Evolutionary conservation across 2,797 vertebrate genomes (phyloP).

Genomic region (Chaetodon trifasciatus): DNA sequence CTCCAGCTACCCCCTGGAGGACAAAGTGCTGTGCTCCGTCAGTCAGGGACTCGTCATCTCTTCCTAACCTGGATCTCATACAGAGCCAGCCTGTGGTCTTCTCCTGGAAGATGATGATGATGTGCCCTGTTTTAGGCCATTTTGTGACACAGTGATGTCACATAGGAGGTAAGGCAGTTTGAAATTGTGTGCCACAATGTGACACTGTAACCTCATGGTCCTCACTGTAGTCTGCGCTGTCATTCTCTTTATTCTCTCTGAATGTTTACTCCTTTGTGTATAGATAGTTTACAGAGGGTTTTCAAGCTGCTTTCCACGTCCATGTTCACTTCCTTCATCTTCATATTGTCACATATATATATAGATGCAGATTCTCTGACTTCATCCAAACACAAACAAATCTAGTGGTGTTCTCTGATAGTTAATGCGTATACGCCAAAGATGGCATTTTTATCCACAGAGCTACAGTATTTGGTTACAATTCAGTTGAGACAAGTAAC

Average conservation of each 20-base stretch:
- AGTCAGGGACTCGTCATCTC: not conserved
- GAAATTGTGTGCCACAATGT: no score
- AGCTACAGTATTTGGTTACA: not conserved
- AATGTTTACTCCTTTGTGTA: no score
- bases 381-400: no score
- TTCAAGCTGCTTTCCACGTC: no score
- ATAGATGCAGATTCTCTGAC: no score
- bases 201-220: not conserved
- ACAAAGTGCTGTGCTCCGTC: conserved; percentile 2
- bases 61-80: not conserved
- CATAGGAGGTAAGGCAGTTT: not conserved
- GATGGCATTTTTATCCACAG: not conserved
- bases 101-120: conserved; percentile 1
- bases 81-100: not conserved
- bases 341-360: no score
- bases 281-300: no score
- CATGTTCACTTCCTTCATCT: not conserved
- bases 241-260: no score
- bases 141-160: not conserved
- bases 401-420: not conserved
- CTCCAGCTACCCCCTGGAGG: not conserved
- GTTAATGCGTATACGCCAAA: not conserved
- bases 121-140: not conserved
- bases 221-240: not conserved
- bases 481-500: not conserved